phyloP scores from a whole-genome alignment of 2,797 vertebrate genomes.

The Falco naumanni region DNA sequence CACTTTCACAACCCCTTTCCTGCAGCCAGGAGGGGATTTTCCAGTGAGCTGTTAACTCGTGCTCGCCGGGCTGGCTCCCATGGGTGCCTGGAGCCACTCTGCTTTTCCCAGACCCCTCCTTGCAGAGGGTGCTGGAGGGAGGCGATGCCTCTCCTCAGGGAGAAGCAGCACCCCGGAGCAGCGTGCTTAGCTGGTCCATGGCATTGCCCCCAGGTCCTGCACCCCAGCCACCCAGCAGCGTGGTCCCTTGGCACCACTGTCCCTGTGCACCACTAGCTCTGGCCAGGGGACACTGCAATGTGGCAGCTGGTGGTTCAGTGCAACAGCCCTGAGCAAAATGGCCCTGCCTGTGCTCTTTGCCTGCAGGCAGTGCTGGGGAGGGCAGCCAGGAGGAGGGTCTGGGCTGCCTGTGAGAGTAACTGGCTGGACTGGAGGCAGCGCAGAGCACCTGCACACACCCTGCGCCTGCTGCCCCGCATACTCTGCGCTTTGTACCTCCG shows the following conservation, averaged over 20 bases:
- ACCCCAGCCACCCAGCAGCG: neutral
- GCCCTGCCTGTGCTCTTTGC: neutral
- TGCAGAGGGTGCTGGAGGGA: neutral
- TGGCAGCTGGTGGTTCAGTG: rapidly evolving
- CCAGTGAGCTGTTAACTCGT: neutral
- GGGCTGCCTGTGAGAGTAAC: neutral
- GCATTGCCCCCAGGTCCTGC: neutral
- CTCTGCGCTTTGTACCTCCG: neutral
- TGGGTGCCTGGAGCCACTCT: neutral
- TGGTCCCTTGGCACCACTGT: neutral
- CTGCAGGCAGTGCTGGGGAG: neutral
- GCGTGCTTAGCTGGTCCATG: neutral
- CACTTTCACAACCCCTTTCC: neutral
- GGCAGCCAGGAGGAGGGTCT: neutral
- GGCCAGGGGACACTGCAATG: neutral
- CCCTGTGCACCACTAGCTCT: neutral
- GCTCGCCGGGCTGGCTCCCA: rapidly evolving
- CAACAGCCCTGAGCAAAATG: neutral
- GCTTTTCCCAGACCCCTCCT: neutral
- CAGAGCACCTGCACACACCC: neutral
- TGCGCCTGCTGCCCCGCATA: rapidly evolving
- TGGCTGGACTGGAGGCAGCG: neutral
- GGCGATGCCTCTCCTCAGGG: neutral
- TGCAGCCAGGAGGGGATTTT: neutral
- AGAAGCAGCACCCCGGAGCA: neutral